phyloP scores from a whole-genome alignment of 1,140 invertebrate species.

The Antheraea pernyi region DNA sequence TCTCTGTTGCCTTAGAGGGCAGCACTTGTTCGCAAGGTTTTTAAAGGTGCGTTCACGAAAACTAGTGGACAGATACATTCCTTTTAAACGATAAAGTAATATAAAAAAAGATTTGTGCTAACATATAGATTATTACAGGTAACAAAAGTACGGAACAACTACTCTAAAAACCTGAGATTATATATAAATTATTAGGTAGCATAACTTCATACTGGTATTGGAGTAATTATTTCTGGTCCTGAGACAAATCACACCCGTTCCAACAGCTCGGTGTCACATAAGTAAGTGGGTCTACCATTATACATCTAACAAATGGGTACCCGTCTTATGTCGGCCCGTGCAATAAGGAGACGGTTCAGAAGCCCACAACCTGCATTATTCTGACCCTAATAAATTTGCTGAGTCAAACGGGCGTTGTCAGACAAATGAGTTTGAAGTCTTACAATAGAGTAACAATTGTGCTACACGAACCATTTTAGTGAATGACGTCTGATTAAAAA shows the following conservation, averaged over 20 bases:
- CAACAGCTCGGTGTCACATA: constrained; percentile 44
- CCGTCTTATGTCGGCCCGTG: constrained; percentile 62
- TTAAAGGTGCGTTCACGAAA: no score
- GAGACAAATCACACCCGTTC: constrained; percentile 57
- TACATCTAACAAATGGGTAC: constrained; percentile 72
- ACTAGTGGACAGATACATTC: no score
- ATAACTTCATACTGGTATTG: constrained; percentile 19
- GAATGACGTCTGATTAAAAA: no score
- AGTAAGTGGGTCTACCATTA: constrained; percentile 72
- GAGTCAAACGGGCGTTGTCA: constrained; percentile 72
- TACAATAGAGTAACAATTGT: constrained; percentile 34
- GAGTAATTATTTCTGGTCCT: constrained; percentile 48
- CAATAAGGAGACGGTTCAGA: constrained; percentile 70
- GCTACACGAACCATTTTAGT: not conserved
- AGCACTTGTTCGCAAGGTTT: no score
- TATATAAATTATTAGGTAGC: no score
- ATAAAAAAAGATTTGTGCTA: no score
- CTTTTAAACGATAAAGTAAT: no score
- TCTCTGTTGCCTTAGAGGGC: no score
- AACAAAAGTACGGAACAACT: no score
- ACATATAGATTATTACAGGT: no score
- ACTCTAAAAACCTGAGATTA: no score
- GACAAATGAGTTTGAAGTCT: constrained; percentile 73
- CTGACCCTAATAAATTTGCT: constrained; percentile 76
- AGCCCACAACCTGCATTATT: constrained; percentile 74